Evolutionary conservation across 2,797 vertebrate species (phyloP).

Genomic region (Helostoma temminkii): DNA sequence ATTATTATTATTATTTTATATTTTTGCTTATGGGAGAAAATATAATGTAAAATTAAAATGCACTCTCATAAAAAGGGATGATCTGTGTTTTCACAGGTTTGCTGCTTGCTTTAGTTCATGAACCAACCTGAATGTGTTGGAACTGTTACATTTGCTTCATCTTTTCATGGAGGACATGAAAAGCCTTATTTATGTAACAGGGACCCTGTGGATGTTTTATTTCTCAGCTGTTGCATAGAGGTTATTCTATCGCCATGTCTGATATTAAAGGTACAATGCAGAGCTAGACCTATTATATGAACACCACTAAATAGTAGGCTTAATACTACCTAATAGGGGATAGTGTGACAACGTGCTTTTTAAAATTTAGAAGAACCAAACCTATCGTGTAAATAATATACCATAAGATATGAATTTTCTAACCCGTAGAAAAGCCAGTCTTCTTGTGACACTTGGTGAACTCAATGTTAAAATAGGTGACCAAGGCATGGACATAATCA

Average conservation of each 20-base stretch:
- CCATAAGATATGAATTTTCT: conserved; percentile 7
- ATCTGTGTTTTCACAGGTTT: background rate
- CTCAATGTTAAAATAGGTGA: conserved; percentile 98
- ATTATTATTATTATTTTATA: too few relatives aligned
- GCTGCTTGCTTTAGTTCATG: background rate
- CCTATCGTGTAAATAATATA: background rate
- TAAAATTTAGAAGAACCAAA: background rate
- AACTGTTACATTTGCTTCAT: background rate
- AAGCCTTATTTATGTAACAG: background rate
- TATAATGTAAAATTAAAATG: background rate
- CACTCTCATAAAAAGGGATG: background rate
- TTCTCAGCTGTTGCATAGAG: background rate
- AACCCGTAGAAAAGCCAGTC: conserved; percentile 98
- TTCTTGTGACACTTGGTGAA: conserved; percentile 99
- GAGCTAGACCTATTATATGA: background rate
- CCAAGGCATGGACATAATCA: conserved; percentile 96
- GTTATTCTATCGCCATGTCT: background rate
- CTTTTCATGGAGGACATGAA: background rate
- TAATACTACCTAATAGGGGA: too few relatives aligned
- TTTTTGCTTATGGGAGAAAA: background rate
- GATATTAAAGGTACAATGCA: background rate
- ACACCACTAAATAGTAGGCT: background rate
- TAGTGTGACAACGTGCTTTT: too few relatives aligned
- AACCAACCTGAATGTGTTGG: background rate
- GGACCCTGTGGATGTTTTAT: background rate